phyloP scores from a whole-genome alignment of 2,888 invertebrate species.

The Brenthis daphne region DNA sequence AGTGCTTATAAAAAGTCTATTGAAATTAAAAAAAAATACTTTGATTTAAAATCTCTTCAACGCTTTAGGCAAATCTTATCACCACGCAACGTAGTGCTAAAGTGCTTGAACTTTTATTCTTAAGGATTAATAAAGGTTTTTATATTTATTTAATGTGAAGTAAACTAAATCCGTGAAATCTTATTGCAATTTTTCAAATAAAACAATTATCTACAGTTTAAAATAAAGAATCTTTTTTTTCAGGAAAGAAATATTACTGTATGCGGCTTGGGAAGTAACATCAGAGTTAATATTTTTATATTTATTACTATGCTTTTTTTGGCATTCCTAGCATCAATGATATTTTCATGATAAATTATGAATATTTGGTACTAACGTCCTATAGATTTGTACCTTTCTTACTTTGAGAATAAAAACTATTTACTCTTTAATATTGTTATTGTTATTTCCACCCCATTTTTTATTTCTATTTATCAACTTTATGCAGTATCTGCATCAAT shows the following conservation, averaged over 20 bases:
- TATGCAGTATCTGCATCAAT: slow-evolving; percentile 28
- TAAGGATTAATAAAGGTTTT: too few relatives aligned
- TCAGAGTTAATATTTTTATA: slow-evolving; percentile 48
- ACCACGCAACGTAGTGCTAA: too few relatives aligned
- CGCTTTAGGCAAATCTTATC: too few relatives aligned
- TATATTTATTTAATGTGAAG: too few relatives aligned
- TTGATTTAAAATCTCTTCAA: too few relatives aligned
- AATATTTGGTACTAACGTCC: slow-evolving; percentile 33
- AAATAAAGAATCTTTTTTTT: slow-evolving; percentile 30
- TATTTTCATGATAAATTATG: slow-evolving; percentile 44
- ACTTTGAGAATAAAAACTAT: slow-evolving; percentile 73
- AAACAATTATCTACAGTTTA: neutral
- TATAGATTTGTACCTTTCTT: slow-evolving; percentile 72
- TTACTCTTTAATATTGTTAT: slow-evolving; percentile 50
- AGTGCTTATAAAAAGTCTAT: too few relatives aligned
- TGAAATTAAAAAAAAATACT: too few relatives aligned
- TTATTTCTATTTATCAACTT: neutral
- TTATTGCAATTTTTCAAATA: too few relatives aligned
- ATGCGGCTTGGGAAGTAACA: slow-evolving; percentile 63
- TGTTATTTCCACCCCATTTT: slow-evolving; percentile 3
- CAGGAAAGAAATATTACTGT: slow-evolving; percentile 71
- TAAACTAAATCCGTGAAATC: too few relatives aligned
- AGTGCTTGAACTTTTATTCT: too few relatives aligned
- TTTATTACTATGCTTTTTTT: slow-evolving; percentile 48
- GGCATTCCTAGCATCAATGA: slow-evolving; percentile 43